Evolutionary conservation across 1,140 invertebrate genomes (phyloP).

Genomic region (Harpegnathos saltator): DNA sequence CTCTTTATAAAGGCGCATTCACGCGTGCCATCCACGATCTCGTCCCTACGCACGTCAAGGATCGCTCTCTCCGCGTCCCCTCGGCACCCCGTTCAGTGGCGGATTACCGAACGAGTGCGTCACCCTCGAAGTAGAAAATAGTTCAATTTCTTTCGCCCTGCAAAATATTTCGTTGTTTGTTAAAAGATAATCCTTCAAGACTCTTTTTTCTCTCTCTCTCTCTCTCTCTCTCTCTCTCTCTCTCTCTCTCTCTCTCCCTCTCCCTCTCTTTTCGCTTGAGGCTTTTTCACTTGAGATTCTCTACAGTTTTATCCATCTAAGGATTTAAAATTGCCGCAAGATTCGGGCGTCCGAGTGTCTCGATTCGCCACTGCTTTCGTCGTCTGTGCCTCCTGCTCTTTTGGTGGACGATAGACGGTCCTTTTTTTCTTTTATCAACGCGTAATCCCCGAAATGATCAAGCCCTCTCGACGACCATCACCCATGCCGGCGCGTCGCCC

Average conservation of each 20-base stretch:
- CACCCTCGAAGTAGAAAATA: no score
- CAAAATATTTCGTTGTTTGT: not conserved
- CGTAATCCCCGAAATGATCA: constrained; percentile 72
- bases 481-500: constrained; percentile 30
- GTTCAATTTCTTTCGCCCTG: not conserved
- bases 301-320: not conserved
- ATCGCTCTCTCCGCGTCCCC: constrained; percentile 36
- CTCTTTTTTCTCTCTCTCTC: no score
- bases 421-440: constrained; percentile 43
- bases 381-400: constrained; percentile 37
- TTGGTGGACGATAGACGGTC: constrained; percentile 26
- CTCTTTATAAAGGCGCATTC: constrained; percentile 85
- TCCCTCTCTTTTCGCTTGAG: not conserved
- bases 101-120: constrained; percentile 30
- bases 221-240: no score
- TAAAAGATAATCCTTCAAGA: not conserved
- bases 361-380: constrained; percentile 40
- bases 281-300: not conserved
- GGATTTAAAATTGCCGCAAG: not conserved
- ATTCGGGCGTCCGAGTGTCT: not conserved
- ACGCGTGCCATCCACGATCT: constrained; percentile 82
- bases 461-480: constrained; percentile 59
- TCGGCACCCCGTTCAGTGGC: constrained; percentile 7
- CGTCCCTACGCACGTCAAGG: constrained; percentile 70
- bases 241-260: no score